Evolutionary conservation across 2,797 vertebrate genomes (phyloP), one percentile per base, ranked within the genome.

Genomic region (Sphenodon punctatus): DNA sequence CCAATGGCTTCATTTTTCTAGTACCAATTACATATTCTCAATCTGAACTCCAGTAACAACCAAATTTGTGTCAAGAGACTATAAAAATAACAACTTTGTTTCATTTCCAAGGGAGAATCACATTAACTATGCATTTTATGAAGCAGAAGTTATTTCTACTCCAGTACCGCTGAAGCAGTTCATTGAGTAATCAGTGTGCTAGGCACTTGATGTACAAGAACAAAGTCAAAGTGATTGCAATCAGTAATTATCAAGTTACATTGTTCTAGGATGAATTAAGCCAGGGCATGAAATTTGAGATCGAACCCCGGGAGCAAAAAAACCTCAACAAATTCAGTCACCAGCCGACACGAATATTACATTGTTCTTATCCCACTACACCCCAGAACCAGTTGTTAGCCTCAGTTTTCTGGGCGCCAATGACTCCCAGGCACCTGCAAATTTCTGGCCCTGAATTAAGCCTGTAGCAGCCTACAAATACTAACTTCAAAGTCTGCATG

Each of bases 401-500:
- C n/a, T n/a, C n/a, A n/a, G n/a, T n/a, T n/a, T n/a, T n/a, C n/a
- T n/a, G n/a, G n/a, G n/a, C n/a, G n/a, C n/a, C n/a, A n/a, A n/a
- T n/a, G n/a, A n/a, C n/a, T n/a, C n/a, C n/a, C n/a, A n/a, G n/a
- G n/a, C n/a, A n/a, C n/a, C n/a, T n/a, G n/a, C n/a, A n/a, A n/a
- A n/a, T n/a, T n/a, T n/a, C n/a, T n/a, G n/a, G n/a, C n/a, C n/a
- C n/a, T 76, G 67, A 84, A 81, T 9, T 76, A 75, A 74, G 17
- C 32, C 66, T 46, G 16, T 27, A 81, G 75, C 51, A 87, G 27
- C 8, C 17, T 8, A 10, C n/a, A 48, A 36, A 75, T 55, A 96
- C 97, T 92, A 93, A 99, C 98, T 97, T 98, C 56, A 99, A 96
- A 23, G 97, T 97, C 83, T 98, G 97, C 88, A 98, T 91, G 51